Conservation (phyloP, 2,113 vertebrate genomes). For the Fregata magnificens region DNA sequence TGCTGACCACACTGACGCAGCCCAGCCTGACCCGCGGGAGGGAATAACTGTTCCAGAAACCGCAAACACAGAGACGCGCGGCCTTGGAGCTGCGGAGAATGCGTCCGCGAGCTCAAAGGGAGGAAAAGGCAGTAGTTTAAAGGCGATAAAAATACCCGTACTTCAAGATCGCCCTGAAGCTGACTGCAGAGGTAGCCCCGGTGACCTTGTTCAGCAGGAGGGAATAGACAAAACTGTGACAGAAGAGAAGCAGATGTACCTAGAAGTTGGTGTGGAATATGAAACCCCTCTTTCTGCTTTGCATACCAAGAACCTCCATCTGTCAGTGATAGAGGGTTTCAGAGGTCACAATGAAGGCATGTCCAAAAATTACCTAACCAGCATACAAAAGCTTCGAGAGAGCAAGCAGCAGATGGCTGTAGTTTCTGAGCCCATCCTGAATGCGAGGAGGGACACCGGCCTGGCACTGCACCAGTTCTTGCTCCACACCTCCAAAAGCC, state of each 20-base stretch:
- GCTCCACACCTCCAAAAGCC: background rate
- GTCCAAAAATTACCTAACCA: background rate
- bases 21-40: background rate
- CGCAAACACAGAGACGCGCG: fast-evolving
- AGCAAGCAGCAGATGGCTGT: background rate
- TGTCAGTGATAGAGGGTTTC: background rate
- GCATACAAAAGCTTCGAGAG: background rate
- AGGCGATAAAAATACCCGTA: fast-evolving
- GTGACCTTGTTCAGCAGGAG: background rate
- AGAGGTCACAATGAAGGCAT: background rate
- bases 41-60: fast-evolving
- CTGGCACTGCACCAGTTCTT: background rate
- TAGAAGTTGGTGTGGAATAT: background rate
- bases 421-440: background rate
- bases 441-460: background rate
- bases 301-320: background rate
- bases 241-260: background rate
- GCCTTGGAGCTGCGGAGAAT: fast-evolving
- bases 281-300: background rate
- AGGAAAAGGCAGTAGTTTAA: background rate
- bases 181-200: fast-evolving
- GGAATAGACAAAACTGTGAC: fast-evolving
- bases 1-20: fast-evolving
- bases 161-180: background rate
- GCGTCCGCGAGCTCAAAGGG: background rate